Percentiles rank a stretch among this genome's conserved stretches.
Conservation (phyloP, 2,797 vertebrate genomes). For the Gouania willdenowi region DNA sequence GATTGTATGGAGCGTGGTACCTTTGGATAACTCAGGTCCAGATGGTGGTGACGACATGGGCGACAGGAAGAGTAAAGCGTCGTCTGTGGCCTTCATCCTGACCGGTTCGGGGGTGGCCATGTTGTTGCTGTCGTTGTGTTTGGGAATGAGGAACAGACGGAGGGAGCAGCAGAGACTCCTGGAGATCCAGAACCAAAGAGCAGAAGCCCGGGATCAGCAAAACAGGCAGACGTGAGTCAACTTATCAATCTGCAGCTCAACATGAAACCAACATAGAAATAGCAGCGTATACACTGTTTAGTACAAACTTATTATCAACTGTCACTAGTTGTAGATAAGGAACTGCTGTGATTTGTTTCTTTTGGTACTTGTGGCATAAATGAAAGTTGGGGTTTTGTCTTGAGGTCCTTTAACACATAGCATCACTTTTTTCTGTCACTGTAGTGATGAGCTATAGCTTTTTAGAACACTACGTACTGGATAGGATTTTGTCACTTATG, state of each 20-base stretch:
- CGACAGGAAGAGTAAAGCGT: conserved; percentile 73
- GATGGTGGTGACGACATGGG: background rate
- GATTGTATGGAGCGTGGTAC: conserved; percentile 94
- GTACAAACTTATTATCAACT: too few relatives aligned
- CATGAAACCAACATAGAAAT: too few relatives aligned
- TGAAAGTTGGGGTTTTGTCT: too few relatives aligned
- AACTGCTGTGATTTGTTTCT: too few relatives aligned
- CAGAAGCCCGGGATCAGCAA: conserved; percentile 15
- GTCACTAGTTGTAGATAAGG: too few relatives aligned
- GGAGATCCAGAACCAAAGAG: conserved; percentile 38
- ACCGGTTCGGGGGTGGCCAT: conserved; percentile 83
- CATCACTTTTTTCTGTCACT: background rate
- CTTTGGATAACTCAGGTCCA: conserved; percentile 54
- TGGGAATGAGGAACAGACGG: conserved; percentile 85
- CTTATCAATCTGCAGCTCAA: background rate
- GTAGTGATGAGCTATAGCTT: too few relatives aligned
- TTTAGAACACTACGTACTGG: too few relatives aligned
- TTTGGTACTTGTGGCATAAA: too few relatives aligned
- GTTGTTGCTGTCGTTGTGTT: conserved; percentile 86
- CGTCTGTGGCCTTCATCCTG: conserved; percentile 90
- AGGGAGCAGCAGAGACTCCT: conserved; percentile 58
- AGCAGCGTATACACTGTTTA: too few relatives aligned
- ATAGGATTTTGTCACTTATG: too few relatives aligned
- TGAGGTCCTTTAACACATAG: too few relatives aligned
- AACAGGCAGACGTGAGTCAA: conserved; percentile 65